A percentile compares a stretch with the other conserved stretches of the same genome.
phyloP scores from a whole-genome alignment of 2,113 vertebrate genomes.

The Ammodytes dubius region DNA sequence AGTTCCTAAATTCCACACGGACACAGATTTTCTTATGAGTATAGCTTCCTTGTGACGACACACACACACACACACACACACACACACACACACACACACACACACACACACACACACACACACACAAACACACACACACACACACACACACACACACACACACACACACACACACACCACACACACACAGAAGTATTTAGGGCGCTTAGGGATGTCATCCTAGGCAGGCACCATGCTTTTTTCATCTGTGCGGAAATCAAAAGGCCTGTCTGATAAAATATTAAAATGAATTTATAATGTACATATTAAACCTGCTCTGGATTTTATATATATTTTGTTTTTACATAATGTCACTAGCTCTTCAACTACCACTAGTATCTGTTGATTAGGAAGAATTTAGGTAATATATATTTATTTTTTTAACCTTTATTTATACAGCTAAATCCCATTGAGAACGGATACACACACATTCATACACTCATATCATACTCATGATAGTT shows the following conservation, averaged over 20 bases:
- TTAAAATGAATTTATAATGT: conserved; percentile 74
- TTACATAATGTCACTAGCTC: neutral
- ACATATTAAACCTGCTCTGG: conserved; percentile 64
- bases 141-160: too few species aligned
- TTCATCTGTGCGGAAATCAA: conserved; percentile 73
- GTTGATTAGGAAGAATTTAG: conserved; percentile 26
- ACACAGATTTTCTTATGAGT: conserved; percentile 17
- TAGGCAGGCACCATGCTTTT: conserved; percentile 51
- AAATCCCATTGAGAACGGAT: too few species aligned
- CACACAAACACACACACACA: too few species aligned
- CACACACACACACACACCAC: too few species aligned
- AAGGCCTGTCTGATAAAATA: conserved; percentile 72
- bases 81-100: too few species aligned
- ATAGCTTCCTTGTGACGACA: conserved; percentile 48
- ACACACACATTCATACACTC: too few species aligned
- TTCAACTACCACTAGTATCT: conserved; percentile 10
- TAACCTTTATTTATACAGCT: too few species aligned
- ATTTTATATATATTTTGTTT: conserved; percentile 37
- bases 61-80: too few species aligned
- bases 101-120: too few species aligned
- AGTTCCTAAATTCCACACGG: conserved; percentile 28
- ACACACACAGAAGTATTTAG: conserved; percentile 24
- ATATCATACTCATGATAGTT: too few species aligned
- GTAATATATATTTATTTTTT: too few species aligned
- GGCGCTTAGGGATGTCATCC: conserved; percentile 41